Evolutionary conservation across 2,888 invertebrate species (phyloP).

Genomic region (Caenorhabditis virilis): DNA sequence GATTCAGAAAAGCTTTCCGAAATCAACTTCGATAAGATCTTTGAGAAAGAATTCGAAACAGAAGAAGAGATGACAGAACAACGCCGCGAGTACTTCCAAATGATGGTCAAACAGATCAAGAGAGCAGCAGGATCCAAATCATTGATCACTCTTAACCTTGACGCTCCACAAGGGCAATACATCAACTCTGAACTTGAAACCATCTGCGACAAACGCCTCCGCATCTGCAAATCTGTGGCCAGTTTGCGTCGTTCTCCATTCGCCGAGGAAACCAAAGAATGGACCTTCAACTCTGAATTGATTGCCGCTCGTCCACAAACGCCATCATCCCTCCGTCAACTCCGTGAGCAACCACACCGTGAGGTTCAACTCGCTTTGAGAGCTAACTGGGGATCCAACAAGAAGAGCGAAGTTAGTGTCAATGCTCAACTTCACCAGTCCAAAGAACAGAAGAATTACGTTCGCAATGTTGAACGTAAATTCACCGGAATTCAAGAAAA

Average conservation of each 20-base stretch:
- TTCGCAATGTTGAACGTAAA: constrained; percentile 18
- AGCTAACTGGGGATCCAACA: constrained; percentile 39
- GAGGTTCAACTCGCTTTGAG: constrained; percentile 29
- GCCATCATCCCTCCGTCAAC: constrained; percentile 33
- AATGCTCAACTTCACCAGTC: constrained; percentile 37
- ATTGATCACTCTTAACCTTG: constrained; percentile 15
- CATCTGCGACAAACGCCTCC: constrained; percentile 23
- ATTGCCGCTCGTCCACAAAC: constrained; percentile 47
- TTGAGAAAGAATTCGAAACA: constrained; percentile 31
- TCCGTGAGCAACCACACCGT: constrained; percentile 41
- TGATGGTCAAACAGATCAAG: constrained; percentile 22
- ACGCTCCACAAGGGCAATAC: constrained; percentile 20
- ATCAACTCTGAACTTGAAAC: constrained; percentile 20
- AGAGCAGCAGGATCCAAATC: constrained; percentile 19
- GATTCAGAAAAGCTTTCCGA: constrained; percentile 12
- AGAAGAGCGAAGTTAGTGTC: constrained; percentile 39
- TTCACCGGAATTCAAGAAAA: constrained; percentile 24
- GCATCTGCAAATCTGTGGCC: constrained; percentile 24
- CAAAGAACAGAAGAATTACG: constrained; percentile 32
- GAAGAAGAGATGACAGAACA: constrained; percentile 21
- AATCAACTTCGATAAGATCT: constrained; percentile 35
- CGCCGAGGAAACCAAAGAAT: constrained; percentile 37
- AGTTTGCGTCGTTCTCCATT: constrained; percentile 24
- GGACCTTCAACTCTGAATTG: constrained; percentile 43
- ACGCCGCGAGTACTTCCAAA: constrained; percentile 28